Conservation (phyloP, 2,113 vertebrate species). For the Oxygymnocypris stewartii region DNA sequence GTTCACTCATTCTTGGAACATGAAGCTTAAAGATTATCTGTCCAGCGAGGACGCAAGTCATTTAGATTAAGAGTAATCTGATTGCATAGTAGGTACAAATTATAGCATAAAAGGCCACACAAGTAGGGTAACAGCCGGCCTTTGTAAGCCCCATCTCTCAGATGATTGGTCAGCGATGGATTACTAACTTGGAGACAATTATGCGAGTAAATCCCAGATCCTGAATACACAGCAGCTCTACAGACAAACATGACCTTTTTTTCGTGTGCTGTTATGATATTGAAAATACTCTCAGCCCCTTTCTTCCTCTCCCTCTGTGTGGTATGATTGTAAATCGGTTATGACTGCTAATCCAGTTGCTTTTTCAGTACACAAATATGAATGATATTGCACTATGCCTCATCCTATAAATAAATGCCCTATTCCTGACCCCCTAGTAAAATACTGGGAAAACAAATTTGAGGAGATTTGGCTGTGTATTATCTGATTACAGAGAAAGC, state of each 20-base stretch:
- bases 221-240: slow-evolving; percentile 78
- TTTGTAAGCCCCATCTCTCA: slow-evolving; percentile 79
- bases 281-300: slow-evolving; percentile 38
- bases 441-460: slow-evolving; percentile 4
- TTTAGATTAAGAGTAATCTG: slow-evolving; percentile 86
- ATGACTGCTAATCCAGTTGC: slow-evolving; percentile 47
- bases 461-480: background rate
- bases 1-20: slow-evolving; percentile 65
- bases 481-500: background rate
- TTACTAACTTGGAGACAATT: slow-evolving; percentile 83
- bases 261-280: slow-evolving; percentile 53
- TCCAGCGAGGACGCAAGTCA: slow-evolving; percentile 77
- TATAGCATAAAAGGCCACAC: slow-evolving; percentile 76
- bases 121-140: slow-evolving; percentile 77
- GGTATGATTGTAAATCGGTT: slow-evolving; percentile 34
- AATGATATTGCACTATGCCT: slow-evolving; percentile 25
- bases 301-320: slow-evolving; percentile 13
- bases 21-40: slow-evolving; percentile 78
- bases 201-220: slow-evolving; percentile 81
- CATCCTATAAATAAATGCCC: slow-evolving; percentile 30
- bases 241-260: slow-evolving; percentile 69
- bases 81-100: slow-evolving; percentile 79
- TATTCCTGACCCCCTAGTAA: background rate
- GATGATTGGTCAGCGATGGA: slow-evolving; percentile 80
- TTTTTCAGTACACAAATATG: slow-evolving; percentile 44